Percentiles rank a stretch among this genome's conserved stretches.
phyloP scores from a whole-genome alignment of 2,113 vertebrate species.

The Condylura cristata region DNA sequence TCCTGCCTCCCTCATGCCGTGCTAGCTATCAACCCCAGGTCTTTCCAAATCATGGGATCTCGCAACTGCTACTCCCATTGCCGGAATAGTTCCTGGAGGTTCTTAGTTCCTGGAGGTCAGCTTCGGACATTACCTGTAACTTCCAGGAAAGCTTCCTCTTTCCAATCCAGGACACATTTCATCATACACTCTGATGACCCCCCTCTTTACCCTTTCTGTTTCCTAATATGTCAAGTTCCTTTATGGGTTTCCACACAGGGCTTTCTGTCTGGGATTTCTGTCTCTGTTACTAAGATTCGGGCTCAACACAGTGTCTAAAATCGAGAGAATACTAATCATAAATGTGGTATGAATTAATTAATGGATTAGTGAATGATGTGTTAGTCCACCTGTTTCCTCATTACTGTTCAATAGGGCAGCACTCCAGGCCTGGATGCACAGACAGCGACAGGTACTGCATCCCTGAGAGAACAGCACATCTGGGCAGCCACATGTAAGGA shows the following conservation, averaged over 20 bases:
- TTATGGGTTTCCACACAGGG: background rate
- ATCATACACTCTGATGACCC: background rate
- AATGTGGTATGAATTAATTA: background rate
- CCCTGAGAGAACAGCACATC: slow-evolving; percentile 51
- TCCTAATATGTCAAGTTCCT: background rate
- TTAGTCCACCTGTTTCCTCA: background rate
- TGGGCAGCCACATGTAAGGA: slow-evolving; percentile 55
- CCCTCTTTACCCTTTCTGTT: background rate
- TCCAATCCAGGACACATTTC: background rate
- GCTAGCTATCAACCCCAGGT: background rate
- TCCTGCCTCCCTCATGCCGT: background rate
- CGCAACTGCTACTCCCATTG: background rate
- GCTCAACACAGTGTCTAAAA: background rate
- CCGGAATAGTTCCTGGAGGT: background rate
- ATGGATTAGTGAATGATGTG: background rate
- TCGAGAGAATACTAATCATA: background rate
- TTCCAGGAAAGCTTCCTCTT: background rate
- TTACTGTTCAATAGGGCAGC: background rate
- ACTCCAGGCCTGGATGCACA: background rate
- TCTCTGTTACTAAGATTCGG: background rate
- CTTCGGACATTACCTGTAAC: background rate
- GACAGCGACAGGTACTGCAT: background rate
- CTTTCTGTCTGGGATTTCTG: background rate
- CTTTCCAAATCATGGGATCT: background rate
- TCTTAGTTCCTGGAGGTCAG: background rate